Base-by-base conservation (phyloP, 2,888 invertebrate species). In the Magallana nippona region DNA sequence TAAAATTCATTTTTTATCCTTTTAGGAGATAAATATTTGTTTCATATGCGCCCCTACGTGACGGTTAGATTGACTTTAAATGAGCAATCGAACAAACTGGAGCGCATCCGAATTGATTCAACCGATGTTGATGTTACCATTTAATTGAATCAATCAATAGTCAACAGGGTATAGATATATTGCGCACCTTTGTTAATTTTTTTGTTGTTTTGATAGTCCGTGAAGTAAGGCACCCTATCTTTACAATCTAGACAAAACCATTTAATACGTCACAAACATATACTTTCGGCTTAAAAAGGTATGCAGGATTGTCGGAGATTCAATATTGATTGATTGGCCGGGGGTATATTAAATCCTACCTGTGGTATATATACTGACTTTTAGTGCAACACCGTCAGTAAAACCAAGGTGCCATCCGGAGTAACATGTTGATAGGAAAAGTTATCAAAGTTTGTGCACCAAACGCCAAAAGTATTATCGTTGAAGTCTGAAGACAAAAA, bases 341-440 rank as follows among this genome's bases (percentile, higher is more conserved):
- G 27, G 22, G 44, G 71, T 71, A 27, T 32, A 71, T 71, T 71
- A 32, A 71, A 71, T 32, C 27, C 71, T 2, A 32, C 15, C 15
- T 71, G 71, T 27, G 71, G 71, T 71, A 71, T 71, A 71, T 71
- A 71, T 27, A 71, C 71, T 71, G 71, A 71, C 71, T 71, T 71
- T 71, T 71, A 32, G 71, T 71, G 71, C 71, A 71, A 15, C 71
- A 22, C 71, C 71, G 71, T 11, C 71, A 71, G 71, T 32, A 22
- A 44, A 44, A 15, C 22, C 71, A 22, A 27, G 27, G 27, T 27
- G 27, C 15, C 32, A 27, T 11, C 71, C 27, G 17, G 32, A 15
- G 71, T 22, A 71, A 27, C 71, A 71, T 22, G 71, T 71, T 27
- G 10, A 15, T 10, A 63, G 13, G 32, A 22, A 32, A 22, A 32